A percentile compares a stretch with the other conserved stretches of the same genome.
Evolutionary conservation across 64 coral and sea anemone genomes (phyloP).

Genomic region (Stichodactyla mertensii): DNA sequence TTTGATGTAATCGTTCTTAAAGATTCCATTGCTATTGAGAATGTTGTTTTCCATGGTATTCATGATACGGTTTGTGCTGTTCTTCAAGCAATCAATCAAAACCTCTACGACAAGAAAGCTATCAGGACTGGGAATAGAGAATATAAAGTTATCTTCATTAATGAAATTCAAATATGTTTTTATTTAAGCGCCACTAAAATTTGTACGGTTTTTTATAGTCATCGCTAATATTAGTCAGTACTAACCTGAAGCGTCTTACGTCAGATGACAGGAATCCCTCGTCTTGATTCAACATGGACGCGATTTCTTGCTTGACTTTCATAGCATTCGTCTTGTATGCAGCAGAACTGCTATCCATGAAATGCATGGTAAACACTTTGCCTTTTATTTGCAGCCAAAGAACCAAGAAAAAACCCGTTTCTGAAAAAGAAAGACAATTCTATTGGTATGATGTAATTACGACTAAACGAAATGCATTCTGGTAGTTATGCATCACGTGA

Average conservation of each 20-base stretch:
- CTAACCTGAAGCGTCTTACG: slow-evolving; percentile 46
- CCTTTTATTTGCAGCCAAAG: slow-evolving; percentile 43
- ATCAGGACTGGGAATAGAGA: slow-evolving; percentile 21
- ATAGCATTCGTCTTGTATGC: background rate
- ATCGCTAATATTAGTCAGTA: background rate
- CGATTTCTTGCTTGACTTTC: slow-evolving; percentile 19
- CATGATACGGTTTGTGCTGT: slow-evolving; percentile 49
- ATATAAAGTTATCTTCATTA: background rate
- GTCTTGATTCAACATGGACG: slow-evolving; percentile 7
- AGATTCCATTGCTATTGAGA: background rate
- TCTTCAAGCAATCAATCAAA: slow-evolving; percentile 48
- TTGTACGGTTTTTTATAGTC: too few relatives aligned
- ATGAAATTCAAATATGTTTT: background rate
- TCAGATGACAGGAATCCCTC: slow-evolving; percentile 25
- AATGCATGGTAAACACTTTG: slow-evolving; percentile 33
- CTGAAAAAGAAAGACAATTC: background rate
- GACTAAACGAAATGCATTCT: too few relatives aligned
- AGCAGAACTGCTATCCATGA: slow-evolving; percentile 23
- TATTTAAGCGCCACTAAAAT: too few relatives aligned
- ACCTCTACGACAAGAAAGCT: slow-evolving; percentile 44
- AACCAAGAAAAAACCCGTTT: slow-evolving; percentile 43
- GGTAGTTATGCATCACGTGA: too few relatives aligned
- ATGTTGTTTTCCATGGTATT: slow-evolving; percentile 27
- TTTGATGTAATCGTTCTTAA: slow-evolving; percentile 24
- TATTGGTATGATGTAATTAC: background rate